phyloP scores from a whole-genome alignment of 2,113 vertebrate species.

The Equus przewalskii region DNA sequence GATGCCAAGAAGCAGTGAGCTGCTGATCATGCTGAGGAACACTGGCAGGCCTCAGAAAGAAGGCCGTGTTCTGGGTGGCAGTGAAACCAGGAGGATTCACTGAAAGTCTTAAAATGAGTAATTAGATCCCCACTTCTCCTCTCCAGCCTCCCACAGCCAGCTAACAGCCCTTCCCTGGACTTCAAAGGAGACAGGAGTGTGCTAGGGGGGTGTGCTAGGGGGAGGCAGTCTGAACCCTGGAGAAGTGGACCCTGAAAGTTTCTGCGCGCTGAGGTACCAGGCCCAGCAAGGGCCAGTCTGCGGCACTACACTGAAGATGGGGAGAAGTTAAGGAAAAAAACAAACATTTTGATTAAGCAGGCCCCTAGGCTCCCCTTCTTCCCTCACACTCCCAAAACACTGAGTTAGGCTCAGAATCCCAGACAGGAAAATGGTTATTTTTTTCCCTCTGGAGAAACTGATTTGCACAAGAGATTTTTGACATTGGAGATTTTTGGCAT shows the following conservation, averaged over 20 bases:
- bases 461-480: neutral
- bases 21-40: too few relatives aligned
- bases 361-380: neutral
- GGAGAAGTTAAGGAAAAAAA: too few relatives aligned
- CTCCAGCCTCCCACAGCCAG: neutral
- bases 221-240: too few relatives aligned
- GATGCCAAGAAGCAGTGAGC: rapidly evolving
- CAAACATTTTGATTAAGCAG: too few relatives aligned
- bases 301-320: neutral
- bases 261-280: neutral
- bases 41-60: neutral
- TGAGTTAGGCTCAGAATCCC: neutral
- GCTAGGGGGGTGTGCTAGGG: neutral
- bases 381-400: rapidly evolving
- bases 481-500: neutral
- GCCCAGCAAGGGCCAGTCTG: neutral
- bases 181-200: neutral
- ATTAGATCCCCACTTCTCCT: neutral
- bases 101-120: neutral
- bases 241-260: neutral
- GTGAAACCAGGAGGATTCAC: neutral
- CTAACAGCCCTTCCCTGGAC: neutral
- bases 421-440: rapidly evolving
- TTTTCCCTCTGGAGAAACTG: neutral
- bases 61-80: too few relatives aligned